Evolutionary conservation across 1,140 invertebrate species (phyloP), one percentile per base, ranked within the genome.

Genomic region (Halictus rubicundus): DNA sequence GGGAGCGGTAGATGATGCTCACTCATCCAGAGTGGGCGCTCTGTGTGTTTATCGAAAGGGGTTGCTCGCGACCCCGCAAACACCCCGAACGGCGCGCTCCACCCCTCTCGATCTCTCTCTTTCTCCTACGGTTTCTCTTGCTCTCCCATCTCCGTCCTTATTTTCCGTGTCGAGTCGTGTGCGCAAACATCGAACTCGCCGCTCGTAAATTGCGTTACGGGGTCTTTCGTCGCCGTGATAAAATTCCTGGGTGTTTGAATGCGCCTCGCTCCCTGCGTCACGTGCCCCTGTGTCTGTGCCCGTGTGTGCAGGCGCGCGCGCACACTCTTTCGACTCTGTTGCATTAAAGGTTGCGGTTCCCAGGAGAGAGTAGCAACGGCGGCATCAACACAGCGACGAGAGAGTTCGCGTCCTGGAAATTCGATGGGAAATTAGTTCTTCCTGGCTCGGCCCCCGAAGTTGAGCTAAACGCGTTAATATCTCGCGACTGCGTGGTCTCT

Each of bases 41-140:
- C 73, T 66, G 69, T 69, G 63, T 82, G 80, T 83, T 86, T 85
- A 85, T 86, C 80, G 77, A 77, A 72, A 83, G 83, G 84, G 84
- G 84, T 85, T 83, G 80, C 68, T 61, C 63, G 69, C 82, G 82
- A 85, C 32, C 79, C 76, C 71, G 65, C 82, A 80, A 83, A 84
- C 72, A 79, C 59, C 32, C 75, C 59, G 49, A 80, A 74, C 49
- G 59, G 14, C 49, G 27, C 65, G 39, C 27, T 57, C 54, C 7
- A 5, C 7, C 19, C 16, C 49, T 25, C 52, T 57, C 16, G 32
- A 37, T 71, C 14, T 37, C 27, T 52, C 71, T 5, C 16, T 27
- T 42, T 46, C 60, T 54, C 59, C 37, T n/a, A 63, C 65, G 54
- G 23, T 46, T 5, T 52, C 54, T 69, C 27, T 27, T 4, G 49